Evolutionary conservation across 2,888 invertebrate genomes (phyloP).

Genomic region (Kryphioiulus occultus): DNA sequence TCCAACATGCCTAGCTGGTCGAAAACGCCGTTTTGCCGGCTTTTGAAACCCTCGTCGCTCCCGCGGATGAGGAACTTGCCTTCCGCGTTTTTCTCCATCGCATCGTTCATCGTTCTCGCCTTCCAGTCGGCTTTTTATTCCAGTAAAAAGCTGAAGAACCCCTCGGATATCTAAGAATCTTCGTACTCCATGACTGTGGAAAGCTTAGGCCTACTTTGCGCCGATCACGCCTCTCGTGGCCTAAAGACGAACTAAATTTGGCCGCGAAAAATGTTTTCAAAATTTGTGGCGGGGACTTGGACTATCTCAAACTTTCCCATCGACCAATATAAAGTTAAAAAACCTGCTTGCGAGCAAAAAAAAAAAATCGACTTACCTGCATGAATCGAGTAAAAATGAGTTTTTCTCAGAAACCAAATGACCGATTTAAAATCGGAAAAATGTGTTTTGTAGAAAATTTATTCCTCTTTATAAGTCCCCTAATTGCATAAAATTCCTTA

Average conservation of each 20-base stretch:
- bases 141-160: background rate
- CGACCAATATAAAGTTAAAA: no score
- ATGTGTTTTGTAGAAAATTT: no score
- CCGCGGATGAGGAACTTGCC: slow-evolving; percentile 29
- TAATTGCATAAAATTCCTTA: no score
- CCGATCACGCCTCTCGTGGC: background rate
- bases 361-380: no score
- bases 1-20: slow-evolving; percentile 35
- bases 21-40: slow-evolving; percentile 37
- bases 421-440: no score
- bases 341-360: no score
- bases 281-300: no score
- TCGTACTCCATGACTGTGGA: background rate
- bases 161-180: background rate
- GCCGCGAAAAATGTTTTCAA: no score
- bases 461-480: no score
- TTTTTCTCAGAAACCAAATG: no score
- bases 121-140: background rate
- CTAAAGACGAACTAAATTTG: background rate
- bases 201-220: background rate
- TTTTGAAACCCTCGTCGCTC: slow-evolving; percentile 30
- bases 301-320: no score
- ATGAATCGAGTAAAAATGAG: no score
- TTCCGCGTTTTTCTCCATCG: background rate
- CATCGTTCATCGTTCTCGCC: background rate